Conservation (phyloP, 2,888 invertebrate genomes). For the Falcaria lacertinaria region DNA sequence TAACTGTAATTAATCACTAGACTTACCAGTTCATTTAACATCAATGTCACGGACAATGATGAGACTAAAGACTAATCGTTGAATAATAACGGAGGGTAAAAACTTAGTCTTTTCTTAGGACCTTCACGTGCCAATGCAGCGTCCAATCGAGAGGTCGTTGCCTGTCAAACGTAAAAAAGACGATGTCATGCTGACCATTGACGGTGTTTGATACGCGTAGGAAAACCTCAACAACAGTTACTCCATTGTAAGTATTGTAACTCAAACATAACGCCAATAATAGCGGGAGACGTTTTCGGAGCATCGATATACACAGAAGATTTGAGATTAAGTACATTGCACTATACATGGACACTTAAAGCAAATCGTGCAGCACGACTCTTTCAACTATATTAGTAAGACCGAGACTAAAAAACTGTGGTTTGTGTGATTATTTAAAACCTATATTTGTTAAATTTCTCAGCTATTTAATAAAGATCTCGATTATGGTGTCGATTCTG, state of each 20-base stretch:
- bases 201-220: slow-evolving; percentile 45
- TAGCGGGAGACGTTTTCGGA: slow-evolving; percentile 2
- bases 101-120: slow-evolving; percentile 30
- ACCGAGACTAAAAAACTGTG: neutral
- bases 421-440: neutral
- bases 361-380: neutral
- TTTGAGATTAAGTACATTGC: neutral
- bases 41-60: slow-evolving; percentile 58
- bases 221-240: slow-evolving; percentile 54
- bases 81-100: slow-evolving; percentile 37
- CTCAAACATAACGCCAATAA: slow-evolving; percentile 14
- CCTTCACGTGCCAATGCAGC: slow-evolving; percentile 37
- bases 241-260: slow-evolving; percentile 32
- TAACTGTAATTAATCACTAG: slow-evolving; percentile 45
- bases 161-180: slow-evolving; percentile 42
- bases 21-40: slow-evolving; percentile 62
- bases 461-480: too few relatives aligned
- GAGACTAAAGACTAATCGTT: slow-evolving; percentile 36
- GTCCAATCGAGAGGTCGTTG: slow-evolving; percentile 51
- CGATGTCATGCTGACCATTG: slow-evolving; percentile 57
- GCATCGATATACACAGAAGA: neutral
- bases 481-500: too few relatives aligned
- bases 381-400: neutral
- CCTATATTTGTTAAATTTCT: too few relatives aligned
- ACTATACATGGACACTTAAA: neutral